phyloP scores from a whole-genome alignment of 1,140 invertebrate genomes.

The Dreissena rostriformis region DNA sequence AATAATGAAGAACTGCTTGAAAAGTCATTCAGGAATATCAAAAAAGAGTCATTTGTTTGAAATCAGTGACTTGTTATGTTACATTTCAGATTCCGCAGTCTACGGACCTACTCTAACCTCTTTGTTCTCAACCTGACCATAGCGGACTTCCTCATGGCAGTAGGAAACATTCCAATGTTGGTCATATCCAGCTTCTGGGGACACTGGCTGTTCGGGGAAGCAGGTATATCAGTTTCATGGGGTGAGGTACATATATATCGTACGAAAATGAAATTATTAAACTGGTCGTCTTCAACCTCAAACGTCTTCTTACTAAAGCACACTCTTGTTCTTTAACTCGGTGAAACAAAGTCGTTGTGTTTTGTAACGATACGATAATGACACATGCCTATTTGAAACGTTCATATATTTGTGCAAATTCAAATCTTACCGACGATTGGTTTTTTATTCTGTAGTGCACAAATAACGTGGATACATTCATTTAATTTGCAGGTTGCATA shows the following conservation, averaged over 20 bases:
- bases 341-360: too few species aligned
- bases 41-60: too few species aligned
- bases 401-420: too few species aligned
- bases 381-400: too few species aligned
- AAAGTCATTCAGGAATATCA: too few species aligned
- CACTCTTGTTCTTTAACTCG: not conserved
- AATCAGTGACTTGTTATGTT: too few species aligned
- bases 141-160: constrained; percentile 2
- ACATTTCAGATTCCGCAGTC: constrained; percentile 31
- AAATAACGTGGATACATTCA: too few species aligned
- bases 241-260: not conserved
- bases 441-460: too few species aligned
- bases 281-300: not conserved
- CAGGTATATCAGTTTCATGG: too few species aligned
- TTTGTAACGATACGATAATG: too few species aligned
- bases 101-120: constrained; percentile 20
- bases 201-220: constrained; percentile 13
- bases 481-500: not conserved
- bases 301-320: not conserved
- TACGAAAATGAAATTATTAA: not conserved
- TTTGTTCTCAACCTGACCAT: constrained; percentile 29
- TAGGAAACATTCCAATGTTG: constrained; percentile 33
- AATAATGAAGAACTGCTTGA: too few species aligned
- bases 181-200: constrained; percentile 12
- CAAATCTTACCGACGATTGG: too few species aligned